Percentiles rank a stretch among this genome's conserved stretches.
phyloP scores from a whole-genome alignment of 2,113 vertebrate species.

The Spermophilus dauricus region DNA sequence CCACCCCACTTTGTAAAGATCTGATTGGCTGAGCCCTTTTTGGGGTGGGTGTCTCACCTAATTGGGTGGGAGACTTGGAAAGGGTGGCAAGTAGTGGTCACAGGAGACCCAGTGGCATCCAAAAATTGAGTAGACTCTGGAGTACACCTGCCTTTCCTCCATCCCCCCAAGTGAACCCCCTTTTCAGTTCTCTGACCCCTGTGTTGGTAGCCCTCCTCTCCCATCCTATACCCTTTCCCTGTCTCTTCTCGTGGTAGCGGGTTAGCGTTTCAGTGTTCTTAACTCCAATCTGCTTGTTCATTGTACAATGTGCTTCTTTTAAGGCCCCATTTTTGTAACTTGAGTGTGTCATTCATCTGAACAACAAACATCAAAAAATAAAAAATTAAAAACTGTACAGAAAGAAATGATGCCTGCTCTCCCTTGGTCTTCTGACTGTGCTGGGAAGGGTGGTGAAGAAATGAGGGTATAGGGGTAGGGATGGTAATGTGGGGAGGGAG shows the following conservation, averaged over 20 bases:
- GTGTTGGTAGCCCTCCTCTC: constrained; percentile 71
- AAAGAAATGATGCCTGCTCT: constrained; percentile 73
- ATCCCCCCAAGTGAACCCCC: not conserved
- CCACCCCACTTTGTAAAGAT: not conserved
- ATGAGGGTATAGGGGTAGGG: not conserved
- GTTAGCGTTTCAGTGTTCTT: constrained; percentile 86
- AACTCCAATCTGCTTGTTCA: constrained; percentile 85
- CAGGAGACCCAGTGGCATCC: not conserved
- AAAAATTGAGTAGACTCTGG: constrained; percentile 13
- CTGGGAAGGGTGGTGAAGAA: not conserved
- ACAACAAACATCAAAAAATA: constrained; percentile 84
- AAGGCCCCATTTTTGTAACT: constrained; percentile 86
- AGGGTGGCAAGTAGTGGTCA: constrained; percentile 28
- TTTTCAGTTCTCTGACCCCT: constrained; percentile 75
- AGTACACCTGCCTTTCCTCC: constrained; percentile 43
- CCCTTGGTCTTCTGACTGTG: constrained; percentile 52
- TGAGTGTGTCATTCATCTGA: constrained; percentile 86
- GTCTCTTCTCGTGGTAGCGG: constrained; percentile 85
- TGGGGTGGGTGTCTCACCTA: not conserved
- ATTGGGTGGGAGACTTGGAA: not conserved
- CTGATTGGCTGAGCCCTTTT: not conserved
- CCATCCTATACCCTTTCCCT: constrained; percentile 44
- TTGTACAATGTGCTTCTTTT: constrained; percentile 87
- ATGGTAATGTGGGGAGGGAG: not conserved
- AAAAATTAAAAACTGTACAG: constrained; percentile 85